A percentile compares a stretch with the other conserved stretches of the same genome.
These are phyloP conservation scores for Pogonocherus hispidulus DNA, from an alignment of 2,888 invertebrate species.

Conservation along the genomic window DNA sequence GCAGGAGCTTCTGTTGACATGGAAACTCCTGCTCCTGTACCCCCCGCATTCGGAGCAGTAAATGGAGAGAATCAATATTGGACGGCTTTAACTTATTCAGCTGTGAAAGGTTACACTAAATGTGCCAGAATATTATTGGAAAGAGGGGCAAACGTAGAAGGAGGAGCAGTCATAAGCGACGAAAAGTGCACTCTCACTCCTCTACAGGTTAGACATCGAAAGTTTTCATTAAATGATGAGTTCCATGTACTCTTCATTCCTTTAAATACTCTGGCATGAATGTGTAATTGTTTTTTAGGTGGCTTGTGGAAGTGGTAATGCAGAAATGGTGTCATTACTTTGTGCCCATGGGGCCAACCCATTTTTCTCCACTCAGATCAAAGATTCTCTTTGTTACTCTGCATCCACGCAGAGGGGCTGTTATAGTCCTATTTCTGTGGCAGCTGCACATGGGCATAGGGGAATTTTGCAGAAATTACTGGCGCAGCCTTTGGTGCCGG, in stretches of 20 bases:
- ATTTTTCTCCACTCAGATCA: slow-evolving; percentile 86
- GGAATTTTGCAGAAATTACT: slow-evolving; percentile 82
- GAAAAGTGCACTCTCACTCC: slow-evolving; percentile 91
- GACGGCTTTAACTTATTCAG: slow-evolving; percentile 91
- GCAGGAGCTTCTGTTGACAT: slow-evolving; percentile 86
- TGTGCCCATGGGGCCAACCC: slow-evolving; percentile 90
- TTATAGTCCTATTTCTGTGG: slow-evolving; percentile 90
- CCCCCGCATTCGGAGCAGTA: slow-evolving; percentile 70
- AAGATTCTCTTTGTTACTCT: slow-evolving; percentile 88
- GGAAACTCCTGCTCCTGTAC: slow-evolving; percentile 80
- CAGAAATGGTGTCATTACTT: slow-evolving; percentile 84
- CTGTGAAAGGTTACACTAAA: slow-evolving; percentile 72
- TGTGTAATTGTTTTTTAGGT: too few relatives aligned
- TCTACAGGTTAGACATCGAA: slow-evolving; percentile 74
- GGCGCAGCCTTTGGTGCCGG: slow-evolving; percentile 79
- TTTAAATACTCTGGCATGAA: too few relatives aligned
- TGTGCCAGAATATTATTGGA: slow-evolving; percentile 79
- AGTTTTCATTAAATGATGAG: neutral
- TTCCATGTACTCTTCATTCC: too few relatives aligned
- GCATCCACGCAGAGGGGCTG: slow-evolving; percentile 89
- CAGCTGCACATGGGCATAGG: slow-evolving; percentile 90
- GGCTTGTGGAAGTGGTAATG: slow-evolving; percentile 85
- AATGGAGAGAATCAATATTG: slow-evolving; percentile 83
- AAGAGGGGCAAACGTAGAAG: slow-evolving; percentile 87
- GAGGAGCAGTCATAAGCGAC: slow-evolving; percentile 85